Conservation (phyloP, 2,113 vertebrate species). For the mouse (Mus musculus) region GRCm39 chr10:14566001-14566500, state of each 20-base stretch:
- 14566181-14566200: conserved; percentile 5
- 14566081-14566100: background rate
- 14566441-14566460: background rate
- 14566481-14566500: background rate
- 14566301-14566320: background rate
- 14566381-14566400: background rate
- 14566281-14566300: background rate
- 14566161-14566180: background rate
- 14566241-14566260: background rate
- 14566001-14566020: background rate
- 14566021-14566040: background rate
- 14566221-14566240: background rate
- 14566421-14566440: background rate
- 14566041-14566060: background rate
- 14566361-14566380: conserved; percentile 3
- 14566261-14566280: background rate
- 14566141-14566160: background rate
- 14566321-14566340: background rate
- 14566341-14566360: background rate
- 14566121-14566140: conserved; percentile 17
- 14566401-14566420: background rate
- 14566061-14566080: background rate
- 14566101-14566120: background rate
- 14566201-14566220: conserved; percentile 43
- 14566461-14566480: conserved; percentile 23